phyloP scores from a whole-genome alignment of 2,113 vertebrate genomes.

The Crotalus viridis region DNA sequence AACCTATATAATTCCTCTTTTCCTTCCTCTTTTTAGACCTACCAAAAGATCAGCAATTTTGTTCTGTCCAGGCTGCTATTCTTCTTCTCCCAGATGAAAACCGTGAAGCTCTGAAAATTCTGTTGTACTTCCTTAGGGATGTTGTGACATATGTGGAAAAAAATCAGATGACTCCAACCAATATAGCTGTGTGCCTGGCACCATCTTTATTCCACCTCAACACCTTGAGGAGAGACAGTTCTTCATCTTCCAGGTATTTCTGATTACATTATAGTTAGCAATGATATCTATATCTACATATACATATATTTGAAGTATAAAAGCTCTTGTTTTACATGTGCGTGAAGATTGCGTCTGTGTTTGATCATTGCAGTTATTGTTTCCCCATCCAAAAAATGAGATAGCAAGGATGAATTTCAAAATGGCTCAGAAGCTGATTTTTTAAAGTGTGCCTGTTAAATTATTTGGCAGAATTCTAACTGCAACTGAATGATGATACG shows the following conservation, averaged over 20 bases:
- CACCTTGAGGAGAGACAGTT: slow-evolving; percentile 72
- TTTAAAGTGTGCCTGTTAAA: neutral
- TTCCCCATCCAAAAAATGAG: neutral
- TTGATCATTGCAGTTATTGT: neutral
- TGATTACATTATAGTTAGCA: neutral
- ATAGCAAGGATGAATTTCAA: neutral
- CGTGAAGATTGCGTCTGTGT: neutral
- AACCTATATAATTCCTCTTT: neutral
- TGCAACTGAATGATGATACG: neutral
- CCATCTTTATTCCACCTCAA: slow-evolving; percentile 89
- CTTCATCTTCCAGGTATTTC: slow-evolving; percentile 69
- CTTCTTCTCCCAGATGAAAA: slow-evolving; percentile 86
- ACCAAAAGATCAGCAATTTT: slow-evolving; percentile 82
- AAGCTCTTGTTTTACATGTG: too few relatives aligned
- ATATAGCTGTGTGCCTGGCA: slow-evolving; percentile 85
- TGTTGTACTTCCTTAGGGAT: slow-evolving; percentile 82
- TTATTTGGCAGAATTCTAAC: neutral
- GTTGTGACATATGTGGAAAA: slow-evolving; percentile 80
- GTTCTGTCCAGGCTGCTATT: slow-evolving; percentile 81
- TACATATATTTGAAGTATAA: neutral
- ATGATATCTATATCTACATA: neutral
- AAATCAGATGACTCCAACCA: slow-evolving; percentile 90
- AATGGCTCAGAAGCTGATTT: neutral
- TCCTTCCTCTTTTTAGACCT: slow-evolving; percentile 66
- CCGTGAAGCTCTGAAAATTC: slow-evolving; percentile 78